Evolutionary conservation across 1,140 invertebrate genomes (phyloP), one percentile per base, ranked within the genome.

Genomic region (Microvelia longipes): DNA sequence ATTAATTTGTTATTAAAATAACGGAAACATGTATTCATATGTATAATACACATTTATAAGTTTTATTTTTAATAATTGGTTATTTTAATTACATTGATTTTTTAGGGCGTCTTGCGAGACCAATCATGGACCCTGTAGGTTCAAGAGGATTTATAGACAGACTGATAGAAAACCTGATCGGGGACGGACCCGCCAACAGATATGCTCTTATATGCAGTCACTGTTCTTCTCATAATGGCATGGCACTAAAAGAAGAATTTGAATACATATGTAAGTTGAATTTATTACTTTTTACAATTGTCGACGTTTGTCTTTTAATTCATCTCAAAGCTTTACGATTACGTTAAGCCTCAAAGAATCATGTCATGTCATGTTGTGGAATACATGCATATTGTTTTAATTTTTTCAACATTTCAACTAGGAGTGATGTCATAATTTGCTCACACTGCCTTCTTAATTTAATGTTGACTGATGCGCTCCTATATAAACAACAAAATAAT

Each of bases 191-290:
- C 66, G 87, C 88, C 71, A 93, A 96, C 83, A 85, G 95, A 73
- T 98, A 90, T 80, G 96, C 95, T 50, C 84, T 99, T 67, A 96
- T 99, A 77, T 99, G 97, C 81, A 84, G 84, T 29, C 83, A 90
- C 71, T 99, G 97, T 79, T 85, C 85, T 70, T 88, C 88, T 14
- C 96, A 98, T 78, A 98, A 99, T 82, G 96, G 97, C 73, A 98
- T 99, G 94, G 92, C 95, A 24, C 83, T 97, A 2, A 87, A 89
- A 77, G 96, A 98, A 80, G 97, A 98, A 77, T 98, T 96, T 82
- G 94, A 96, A 78, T 98, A 90, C 81, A 83, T 94, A 70, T 85
- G 89, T 89, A 80, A 83, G 79, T 78, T 50, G 25, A 60, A 26
- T 25, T 63, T 73, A 30, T 27, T 27, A 2, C 26, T 68, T 67